These are phyloP conservation scores for Sus cebifrons DNA, from an alignment of 2,797 vertebrate species.

Conservation along the genomic window DNA sequence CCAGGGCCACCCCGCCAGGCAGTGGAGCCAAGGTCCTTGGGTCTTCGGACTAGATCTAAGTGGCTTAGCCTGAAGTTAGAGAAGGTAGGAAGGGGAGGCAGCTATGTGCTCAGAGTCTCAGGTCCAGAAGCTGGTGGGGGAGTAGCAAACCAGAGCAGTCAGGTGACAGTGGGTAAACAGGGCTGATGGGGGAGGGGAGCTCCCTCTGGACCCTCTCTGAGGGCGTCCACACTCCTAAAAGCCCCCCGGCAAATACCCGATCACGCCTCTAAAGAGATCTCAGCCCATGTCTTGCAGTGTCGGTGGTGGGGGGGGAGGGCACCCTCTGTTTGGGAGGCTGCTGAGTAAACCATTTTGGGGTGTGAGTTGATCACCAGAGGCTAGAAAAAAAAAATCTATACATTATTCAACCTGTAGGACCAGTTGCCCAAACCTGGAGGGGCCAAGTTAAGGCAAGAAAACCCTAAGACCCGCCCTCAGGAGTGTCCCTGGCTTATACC, in stretches of 20 bases:
- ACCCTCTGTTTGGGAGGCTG: neutral
- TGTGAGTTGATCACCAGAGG: conserved; percentile 4
- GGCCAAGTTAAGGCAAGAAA: neutral
- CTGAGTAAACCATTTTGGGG: neutral
- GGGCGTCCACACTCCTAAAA: conserved; percentile 2
- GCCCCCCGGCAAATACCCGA: neutral
- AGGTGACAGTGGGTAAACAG: conserved; percentile 69
- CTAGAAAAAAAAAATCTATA: conserved; percentile 1
- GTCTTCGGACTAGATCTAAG: conserved; percentile 15
- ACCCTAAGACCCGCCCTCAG: neutral
- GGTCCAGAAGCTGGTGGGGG: conserved; percentile 29
- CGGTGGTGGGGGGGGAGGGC: neutral
- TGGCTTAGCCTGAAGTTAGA: neutral
- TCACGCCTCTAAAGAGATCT: neutral
- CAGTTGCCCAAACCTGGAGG: conserved; percentile 9
- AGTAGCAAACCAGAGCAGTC: conserved; percentile 62
- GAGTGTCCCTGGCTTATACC: neutral
- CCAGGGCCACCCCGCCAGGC: neutral
- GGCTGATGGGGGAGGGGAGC: conserved; percentile 42
- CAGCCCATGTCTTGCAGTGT: neutral
- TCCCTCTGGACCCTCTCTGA: conserved; percentile 20
- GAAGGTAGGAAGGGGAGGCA: conserved; percentile 34
- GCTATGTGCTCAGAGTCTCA: conserved; percentile 59
- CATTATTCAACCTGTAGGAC: conserved; percentile 41
- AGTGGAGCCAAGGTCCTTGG: neutral